Percentiles rank a stretch among this genome's conserved stretches.
Evolutionary conservation across 2,888 invertebrate species (phyloP).

Genomic region (Pandemis heparana): DNA sequence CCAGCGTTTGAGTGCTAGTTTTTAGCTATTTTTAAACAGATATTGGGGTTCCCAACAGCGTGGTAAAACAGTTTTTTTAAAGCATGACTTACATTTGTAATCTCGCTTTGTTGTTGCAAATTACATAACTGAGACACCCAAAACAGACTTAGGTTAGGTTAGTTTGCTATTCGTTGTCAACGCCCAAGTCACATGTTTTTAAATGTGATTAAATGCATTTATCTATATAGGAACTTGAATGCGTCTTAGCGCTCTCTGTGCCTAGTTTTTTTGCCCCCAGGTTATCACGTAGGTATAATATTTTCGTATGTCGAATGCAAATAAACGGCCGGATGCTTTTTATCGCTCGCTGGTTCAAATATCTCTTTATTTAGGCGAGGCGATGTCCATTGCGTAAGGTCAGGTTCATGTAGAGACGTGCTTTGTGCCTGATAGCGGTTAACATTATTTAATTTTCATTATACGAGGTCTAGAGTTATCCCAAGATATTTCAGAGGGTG

Average conservation of each 20-base stretch:
- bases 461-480: not conserved
- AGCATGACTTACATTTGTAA: not conserved
- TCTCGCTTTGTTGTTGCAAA: not conserved
- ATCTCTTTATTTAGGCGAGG: constrained; percentile 35
- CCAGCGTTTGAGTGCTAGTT: constrained; percentile 1
- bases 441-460: not conserved
- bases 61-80: not conserved
- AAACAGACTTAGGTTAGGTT: not conserved
- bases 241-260: constrained; percentile 15
- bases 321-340: constrained; percentile 41
- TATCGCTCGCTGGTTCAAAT: constrained; percentile 31
- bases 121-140: not conserved
- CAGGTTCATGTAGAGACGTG: constrained; percentile 26
- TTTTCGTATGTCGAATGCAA: constrained; percentile 37
- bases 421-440: not conserved
- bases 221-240: constrained; percentile 15
- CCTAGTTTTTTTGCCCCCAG: constrained; percentile 31
- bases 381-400: constrained; percentile 34
- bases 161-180: not conserved
- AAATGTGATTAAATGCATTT: not conserved
- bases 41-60: too few relatives aligned
- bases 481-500: too few relatives aligned
- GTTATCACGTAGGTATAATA: constrained; percentile 29
- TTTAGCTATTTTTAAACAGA: not conserved
- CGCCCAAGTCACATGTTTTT: not conserved